These are phyloP conservation scores for Aphaenogaster rudis DNA, from an alignment of 1,140 invertebrate genomes.

Conservation along the genomic window DNA sequence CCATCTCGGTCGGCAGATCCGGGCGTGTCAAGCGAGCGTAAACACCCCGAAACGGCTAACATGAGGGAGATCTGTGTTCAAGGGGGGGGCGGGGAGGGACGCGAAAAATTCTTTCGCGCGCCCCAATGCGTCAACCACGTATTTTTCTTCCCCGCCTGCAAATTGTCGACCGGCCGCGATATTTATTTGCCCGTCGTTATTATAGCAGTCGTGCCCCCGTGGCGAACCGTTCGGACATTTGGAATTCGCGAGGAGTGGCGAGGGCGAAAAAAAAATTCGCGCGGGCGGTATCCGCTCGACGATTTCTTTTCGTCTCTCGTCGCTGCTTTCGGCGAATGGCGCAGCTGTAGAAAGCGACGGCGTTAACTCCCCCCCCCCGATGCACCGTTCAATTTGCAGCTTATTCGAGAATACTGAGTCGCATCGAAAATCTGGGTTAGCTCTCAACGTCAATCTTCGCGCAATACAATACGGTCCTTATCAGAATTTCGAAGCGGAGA, in stretches of 20 bases:
- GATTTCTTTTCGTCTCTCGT: conserved; percentile 3
- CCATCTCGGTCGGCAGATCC: conserved; percentile 24
- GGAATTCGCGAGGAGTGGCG: conserved; percentile 11
- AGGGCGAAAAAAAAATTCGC: conserved; percentile 6
- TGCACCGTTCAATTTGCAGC: conserved; percentile 31
- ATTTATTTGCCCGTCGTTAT: conserved; percentile 38
- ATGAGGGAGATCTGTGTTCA: background rate
- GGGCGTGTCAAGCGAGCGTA: conserved; percentile 13
- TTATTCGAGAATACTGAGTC: conserved; percentile 29
- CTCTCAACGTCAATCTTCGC: conserved; percentile 4
- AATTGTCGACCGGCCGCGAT: background rate
- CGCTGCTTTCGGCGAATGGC: conserved; percentile 22
- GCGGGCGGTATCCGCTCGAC: background rate
- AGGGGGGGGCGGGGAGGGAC: background rate
- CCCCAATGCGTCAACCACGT: background rate
- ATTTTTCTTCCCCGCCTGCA: background rate
- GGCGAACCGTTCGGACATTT: background rate
- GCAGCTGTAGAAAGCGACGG: background rate
- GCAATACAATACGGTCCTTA: background rate
- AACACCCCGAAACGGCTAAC: background rate
- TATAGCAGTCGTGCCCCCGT: background rate
- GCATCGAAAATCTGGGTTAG: conserved; percentile 46
- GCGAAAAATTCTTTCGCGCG: background rate
- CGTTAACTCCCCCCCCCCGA: background rate
- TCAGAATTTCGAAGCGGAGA: background rate